Evolutionary conservation across 2,113 vertebrate genomes (phyloP), one percentile per base, ranked within the genome.

Genomic region (Trochalopteron elliotii): DNA sequence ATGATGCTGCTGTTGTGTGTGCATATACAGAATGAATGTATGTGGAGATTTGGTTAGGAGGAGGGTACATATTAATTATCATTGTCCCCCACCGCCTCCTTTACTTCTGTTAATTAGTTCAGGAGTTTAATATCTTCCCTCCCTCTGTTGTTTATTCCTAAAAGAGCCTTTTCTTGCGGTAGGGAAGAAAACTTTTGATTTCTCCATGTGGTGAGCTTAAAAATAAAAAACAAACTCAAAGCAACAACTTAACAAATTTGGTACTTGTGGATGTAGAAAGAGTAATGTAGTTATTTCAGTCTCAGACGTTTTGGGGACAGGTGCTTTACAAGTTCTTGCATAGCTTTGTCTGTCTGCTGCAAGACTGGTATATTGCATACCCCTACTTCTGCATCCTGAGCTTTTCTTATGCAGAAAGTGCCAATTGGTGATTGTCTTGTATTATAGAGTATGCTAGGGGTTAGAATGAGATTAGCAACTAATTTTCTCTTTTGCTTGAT

Each of bases 1-100:
- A 98, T 98, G 98, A 98, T 98, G 98, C 98, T 98, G 98, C 98
- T 98, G 98, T 96, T 98, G 97, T 98, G 97, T 98, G 98, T 98
- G 98, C 97, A 96, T 94, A 98, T 97, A 97, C 98, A 97, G 97
- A 98, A 95, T 97, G 97, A 97, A 96, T 97, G 97, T 97, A 97
- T 97, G 98, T 97, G 97, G 97, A 97, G 97, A 84, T 96, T 95
- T 98, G 97, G 96, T 97, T 98, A 97, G 97, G 96, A 96, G 96
- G 92, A 96, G 97, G 96, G 97, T 95, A 97, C 97, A 94, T 97
- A 97, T 97, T 97, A 98, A 98, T 98, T 98, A 98, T 97, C 98
- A 97, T 97, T 98, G 98, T 98, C 84, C 83, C 92, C 94, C 83
- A 97, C 95, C 56, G 76, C 95, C 94, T 97, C 75, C 90, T 96